phyloP scores from a whole-genome alignment of 2,888 invertebrate genomes.

The Chironomus riparius region DNA sequence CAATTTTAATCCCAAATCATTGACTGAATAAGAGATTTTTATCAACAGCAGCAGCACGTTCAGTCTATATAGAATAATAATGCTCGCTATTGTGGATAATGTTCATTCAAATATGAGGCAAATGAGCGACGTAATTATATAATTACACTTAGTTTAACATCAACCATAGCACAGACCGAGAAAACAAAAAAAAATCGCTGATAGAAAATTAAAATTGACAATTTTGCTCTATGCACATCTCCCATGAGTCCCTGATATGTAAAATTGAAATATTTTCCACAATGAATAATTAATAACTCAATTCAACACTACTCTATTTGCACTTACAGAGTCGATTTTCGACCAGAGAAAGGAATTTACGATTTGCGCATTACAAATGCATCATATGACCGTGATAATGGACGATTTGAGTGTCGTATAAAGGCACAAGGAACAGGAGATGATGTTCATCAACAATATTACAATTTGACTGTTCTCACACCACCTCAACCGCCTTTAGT shows the following conservation, averaged over 20 bases:
- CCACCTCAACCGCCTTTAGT: constrained; percentile 73
- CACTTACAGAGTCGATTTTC: constrained; percentile 58
- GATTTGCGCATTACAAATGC: constrained; percentile 83
- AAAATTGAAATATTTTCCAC: not conserved
- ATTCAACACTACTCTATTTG: constrained; percentile 26
- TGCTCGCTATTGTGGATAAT: not conserved
- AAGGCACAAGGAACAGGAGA: constrained; percentile 75
- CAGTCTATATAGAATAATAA: not conserved
- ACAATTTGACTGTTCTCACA: constrained; percentile 76
- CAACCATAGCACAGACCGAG: too few relatives aligned
- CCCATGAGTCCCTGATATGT: constrained; percentile 22
- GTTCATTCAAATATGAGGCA: not conserved
- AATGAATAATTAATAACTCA: constrained; percentile 26
- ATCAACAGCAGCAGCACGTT: not conserved
- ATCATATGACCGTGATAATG: constrained; percentile 84
- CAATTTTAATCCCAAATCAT: too few relatives aligned
- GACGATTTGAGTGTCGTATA: constrained; percentile 81
- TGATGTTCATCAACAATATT: constrained; percentile 73
- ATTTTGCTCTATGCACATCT: constrained; percentile 8
- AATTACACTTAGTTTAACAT: not conserved
- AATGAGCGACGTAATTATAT: not conserved
- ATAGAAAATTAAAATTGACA: constrained; percentile 23
- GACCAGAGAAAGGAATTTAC: constrained; percentile 72
- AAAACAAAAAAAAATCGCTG: not conserved
- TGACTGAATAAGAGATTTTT: not conserved